Percentiles rank a stretch among this genome's conserved stretches.
phyloP scores from a whole-genome alignment of 2,888 invertebrate species.

The Ariolimax columbianus region DNA sequence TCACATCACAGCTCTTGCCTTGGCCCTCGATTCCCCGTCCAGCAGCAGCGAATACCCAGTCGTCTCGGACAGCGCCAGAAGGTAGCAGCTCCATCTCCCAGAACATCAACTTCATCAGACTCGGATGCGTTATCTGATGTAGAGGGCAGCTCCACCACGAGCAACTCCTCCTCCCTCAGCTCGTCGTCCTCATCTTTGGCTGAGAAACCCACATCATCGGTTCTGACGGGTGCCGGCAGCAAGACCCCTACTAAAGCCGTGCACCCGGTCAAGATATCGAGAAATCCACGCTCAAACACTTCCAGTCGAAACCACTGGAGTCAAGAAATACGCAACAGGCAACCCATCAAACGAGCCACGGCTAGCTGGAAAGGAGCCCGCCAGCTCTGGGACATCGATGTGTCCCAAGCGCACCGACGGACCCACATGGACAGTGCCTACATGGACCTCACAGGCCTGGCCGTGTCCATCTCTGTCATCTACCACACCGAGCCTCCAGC shows the following conservation, averaged over 20 bases:
- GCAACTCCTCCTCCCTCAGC: constrained; percentile 29
- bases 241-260: not conserved
- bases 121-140: constrained; percentile 41
- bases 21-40: not conserved
- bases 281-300: not conserved
- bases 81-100: constrained; percentile 8
- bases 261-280: not conserved
- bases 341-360: constrained; percentile 31
- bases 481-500: constrained; percentile 65
- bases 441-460: constrained; percentile 74
- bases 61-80: not conserved
- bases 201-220: constrained; percentile 16
- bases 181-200: constrained; percentile 14
- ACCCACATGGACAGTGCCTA: constrained; percentile 67
- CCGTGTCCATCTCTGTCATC: constrained; percentile 72
- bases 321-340: constrained; percentile 1
- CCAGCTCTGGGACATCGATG: constrained; percentile 69
- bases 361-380: constrained; percentile 49
- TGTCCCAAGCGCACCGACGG: constrained; percentile 59
- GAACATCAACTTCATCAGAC: constrained; percentile 21
- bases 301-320: not conserved
- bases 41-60: constrained; percentile 6
- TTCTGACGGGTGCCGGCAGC: constrained; percentile 10
- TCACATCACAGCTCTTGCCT: not conserved
- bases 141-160: constrained; percentile 39